phyloP scores from a whole-genome alignment of 1,140 invertebrate species.

The Zaprionus davidi region DNA sequence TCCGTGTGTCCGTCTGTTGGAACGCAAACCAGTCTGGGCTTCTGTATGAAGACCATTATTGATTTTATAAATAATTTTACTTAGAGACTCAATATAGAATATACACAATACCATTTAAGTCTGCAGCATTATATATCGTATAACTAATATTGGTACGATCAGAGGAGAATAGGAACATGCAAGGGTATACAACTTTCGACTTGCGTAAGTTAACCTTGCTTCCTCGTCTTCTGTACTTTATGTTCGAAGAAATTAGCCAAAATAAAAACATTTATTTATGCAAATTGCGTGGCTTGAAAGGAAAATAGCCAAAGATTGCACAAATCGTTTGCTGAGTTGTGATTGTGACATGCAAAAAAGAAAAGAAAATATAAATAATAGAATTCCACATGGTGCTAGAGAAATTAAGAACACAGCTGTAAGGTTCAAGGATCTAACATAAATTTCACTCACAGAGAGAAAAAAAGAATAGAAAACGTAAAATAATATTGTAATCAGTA shows the following conservation, averaged over 20 bases:
- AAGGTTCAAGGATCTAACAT: slow-evolving; percentile 10
- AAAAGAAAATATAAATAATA: slow-evolving; percentile 2
- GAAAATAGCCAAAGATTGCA: slow-evolving; percentile 17
- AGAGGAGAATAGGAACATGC: too few relatives aligned
- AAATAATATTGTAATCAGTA: slow-evolving; percentile 53
- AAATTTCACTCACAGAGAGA: slow-evolving; percentile 12
- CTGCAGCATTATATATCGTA: too few relatives aligned
- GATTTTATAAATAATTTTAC: too few relatives aligned
- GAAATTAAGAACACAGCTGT: slow-evolving; percentile 2
- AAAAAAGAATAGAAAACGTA: slow-evolving; percentile 23
- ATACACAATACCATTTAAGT: too few relatives aligned
- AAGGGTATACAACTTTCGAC: too few relatives aligned
- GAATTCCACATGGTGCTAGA: slow-evolving; percentile 4
- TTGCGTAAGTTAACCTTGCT: neutral
- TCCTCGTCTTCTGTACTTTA: slow-evolving; percentile 15
- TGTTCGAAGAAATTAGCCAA: slow-evolving; percentile 35
- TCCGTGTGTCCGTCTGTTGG: too few relatives aligned
- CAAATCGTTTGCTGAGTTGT: slow-evolving; percentile 33
- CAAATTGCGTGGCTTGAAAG: slow-evolving; percentile 19
- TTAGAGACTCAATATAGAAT: too few relatives aligned
- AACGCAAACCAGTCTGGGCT: too few relatives aligned
- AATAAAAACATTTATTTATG: slow-evolving; percentile 29
- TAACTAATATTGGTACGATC: too few relatives aligned
- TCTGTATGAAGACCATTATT: too few relatives aligned
- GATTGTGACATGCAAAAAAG: slow-evolving; percentile 22